phyloP scores from a whole-genome alignment of 2,888 invertebrate genomes.

The Altica lythri region DNA sequence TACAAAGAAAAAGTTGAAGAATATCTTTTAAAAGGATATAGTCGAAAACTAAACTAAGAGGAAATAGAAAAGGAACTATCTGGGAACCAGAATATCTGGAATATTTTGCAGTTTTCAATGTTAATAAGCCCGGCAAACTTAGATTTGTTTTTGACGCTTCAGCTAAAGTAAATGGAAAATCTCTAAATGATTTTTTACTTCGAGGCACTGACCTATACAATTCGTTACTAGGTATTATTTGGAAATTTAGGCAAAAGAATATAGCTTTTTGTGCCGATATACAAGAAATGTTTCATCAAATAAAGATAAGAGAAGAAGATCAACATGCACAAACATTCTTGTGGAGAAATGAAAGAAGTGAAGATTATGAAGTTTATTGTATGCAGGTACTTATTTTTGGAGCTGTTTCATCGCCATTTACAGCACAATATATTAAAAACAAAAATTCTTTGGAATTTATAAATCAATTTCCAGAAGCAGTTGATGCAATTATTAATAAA shows the following conservation, averaged over 20 bases:
- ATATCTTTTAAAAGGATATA: too few species aligned
- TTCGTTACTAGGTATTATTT: slow-evolving; percentile 2
- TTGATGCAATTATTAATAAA: slow-evolving; percentile 1
- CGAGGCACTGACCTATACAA: slow-evolving; percentile 13
- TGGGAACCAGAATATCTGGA: not conserved
- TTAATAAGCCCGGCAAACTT: slow-evolving; percentile 5
- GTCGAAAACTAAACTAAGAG: too few species aligned
- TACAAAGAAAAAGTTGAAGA: slow-evolving; percentile 1
- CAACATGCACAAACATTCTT: slow-evolving; percentile 17
- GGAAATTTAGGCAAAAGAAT: slow-evolving; percentile 13
- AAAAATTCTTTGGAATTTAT: slow-evolving; percentile 11
- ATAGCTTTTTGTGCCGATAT: slow-evolving; percentile 8
- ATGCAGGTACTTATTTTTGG: slow-evolving; percentile 20
- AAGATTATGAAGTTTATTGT: not conserved
- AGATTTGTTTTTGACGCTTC: slow-evolving; percentile 16
- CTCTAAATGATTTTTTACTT: slow-evolving; percentile 10
- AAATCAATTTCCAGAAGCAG: slow-evolving; percentile 5
- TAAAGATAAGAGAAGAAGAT: slow-evolving; percentile 2
- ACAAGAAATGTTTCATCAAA: slow-evolving; percentile 9
- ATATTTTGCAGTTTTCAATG: not conserved
- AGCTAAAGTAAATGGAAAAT: slow-evolving; percentile 8
- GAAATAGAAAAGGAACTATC: too few species aligned
- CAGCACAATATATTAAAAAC: slow-evolving; percentile 16
- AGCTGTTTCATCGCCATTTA: slow-evolving; percentile 13
- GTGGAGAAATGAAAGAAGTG: slow-evolving; percentile 6